phyloP scores from a whole-genome alignment of 2,888 invertebrate genomes.

The Dermolepida albohirtum region DNA sequence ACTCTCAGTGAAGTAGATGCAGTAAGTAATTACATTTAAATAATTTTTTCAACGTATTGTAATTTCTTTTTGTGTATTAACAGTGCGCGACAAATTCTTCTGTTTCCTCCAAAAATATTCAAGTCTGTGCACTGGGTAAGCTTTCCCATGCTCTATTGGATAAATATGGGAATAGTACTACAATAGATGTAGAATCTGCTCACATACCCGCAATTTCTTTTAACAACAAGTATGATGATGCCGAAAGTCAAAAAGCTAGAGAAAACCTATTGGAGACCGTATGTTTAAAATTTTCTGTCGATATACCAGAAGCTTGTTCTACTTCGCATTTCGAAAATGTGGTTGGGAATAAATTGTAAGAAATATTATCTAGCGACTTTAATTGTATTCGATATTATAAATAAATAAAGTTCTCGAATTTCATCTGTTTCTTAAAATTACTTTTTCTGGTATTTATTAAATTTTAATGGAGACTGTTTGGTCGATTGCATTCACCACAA shows the following conservation, averaged over 20 bases:
- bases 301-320: slow-evolving; percentile 6
- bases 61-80: not conserved
- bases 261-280: slow-evolving; percentile 35
- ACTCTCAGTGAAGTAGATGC: slow-evolving; percentile 8
- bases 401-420: not conserved
- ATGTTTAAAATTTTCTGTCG: slow-evolving; percentile 11
- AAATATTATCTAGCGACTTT: too few relatives aligned
- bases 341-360: not conserved
- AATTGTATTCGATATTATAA: not conserved
- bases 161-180: slow-evolving; percentile 60
- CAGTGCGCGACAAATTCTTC: slow-evolving; percentile 28
- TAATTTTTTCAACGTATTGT: too few relatives aligned
- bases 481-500: too few relatives aligned
- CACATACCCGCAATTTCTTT: slow-evolving; percentile 59
- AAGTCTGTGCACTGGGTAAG: slow-evolving; percentile 17
- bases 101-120: slow-evolving; percentile 14
- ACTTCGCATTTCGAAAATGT: not conserved
- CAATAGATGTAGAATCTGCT: slow-evolving; percentile 52
- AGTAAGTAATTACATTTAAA: slow-evolving; percentile 4
- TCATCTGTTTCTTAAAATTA: too few relatives aligned
- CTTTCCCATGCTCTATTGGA: slow-evolving; percentile 55
- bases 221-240: slow-evolving; percentile 54
- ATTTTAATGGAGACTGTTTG: too few relatives aligned
- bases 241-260: slow-evolving; percentile 31
- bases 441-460: too few relatives aligned